A percentile compares a stretch with the other conserved stretches of the same genome.
Conservation (phyloP, 30 jellyfish, hydroid and myxozoan species). For the Turritopsis dohrnii region DNA sequence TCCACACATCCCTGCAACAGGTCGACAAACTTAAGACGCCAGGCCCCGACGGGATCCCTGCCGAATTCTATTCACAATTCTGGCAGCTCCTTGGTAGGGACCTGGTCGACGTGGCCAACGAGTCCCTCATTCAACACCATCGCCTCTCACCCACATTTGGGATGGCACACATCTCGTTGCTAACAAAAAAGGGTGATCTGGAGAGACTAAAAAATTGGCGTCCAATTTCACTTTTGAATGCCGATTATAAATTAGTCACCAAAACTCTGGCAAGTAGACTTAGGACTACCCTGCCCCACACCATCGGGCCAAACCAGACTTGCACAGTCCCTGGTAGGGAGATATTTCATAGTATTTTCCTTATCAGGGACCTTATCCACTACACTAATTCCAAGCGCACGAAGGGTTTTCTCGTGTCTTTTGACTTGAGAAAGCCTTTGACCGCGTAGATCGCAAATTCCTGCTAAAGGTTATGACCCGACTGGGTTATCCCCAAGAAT, state of each 20-base stretch:
- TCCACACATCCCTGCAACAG: neutral
- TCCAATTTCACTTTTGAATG: constrained; percentile 22
- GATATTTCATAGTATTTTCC: constrained; percentile 22
- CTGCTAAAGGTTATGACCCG: neutral
- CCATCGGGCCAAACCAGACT: constrained; percentile 31
- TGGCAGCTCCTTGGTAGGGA: neutral
- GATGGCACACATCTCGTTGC: constrained; percentile 2
- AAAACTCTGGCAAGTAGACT: constrained; percentile 24
- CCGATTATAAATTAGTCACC: constrained; percentile 25
- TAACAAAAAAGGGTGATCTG: constrained; percentile 15
- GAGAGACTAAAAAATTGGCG: constrained; percentile 11
- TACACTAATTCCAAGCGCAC: too few relatives aligned
- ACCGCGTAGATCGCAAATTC: constrained; percentile 36
- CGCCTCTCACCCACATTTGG: neutral
- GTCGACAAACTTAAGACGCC: neutral
- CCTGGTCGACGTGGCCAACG: too few relatives aligned
- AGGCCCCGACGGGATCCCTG: neutral
- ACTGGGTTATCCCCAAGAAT: neutral
- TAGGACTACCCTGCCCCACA: neutral
- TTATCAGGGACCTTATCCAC: constrained; percentile 3
- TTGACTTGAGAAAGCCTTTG: constrained; percentile 43
- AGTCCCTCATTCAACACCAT: too few relatives aligned
- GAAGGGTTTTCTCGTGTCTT: constrained; percentile 1
- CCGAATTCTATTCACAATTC: neutral
- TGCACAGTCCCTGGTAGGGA: constrained; percentile 47